Conservation (phyloP, 2,888 invertebrate species). For the Nemoura dubitans region DNA sequence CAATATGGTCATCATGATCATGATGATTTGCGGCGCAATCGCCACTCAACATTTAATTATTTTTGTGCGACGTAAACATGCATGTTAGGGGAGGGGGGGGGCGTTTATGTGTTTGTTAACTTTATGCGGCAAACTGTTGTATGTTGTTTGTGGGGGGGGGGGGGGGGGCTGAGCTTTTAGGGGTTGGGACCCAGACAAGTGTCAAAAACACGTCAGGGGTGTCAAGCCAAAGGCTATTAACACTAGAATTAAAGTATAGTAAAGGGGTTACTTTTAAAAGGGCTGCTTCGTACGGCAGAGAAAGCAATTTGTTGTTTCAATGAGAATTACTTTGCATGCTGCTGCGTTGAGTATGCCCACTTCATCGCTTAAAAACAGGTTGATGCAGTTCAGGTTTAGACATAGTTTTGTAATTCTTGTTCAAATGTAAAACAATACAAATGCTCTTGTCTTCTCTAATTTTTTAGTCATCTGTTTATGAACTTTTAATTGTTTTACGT, state of each 20-base stretch:
- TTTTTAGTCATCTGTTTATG: too few relatives aligned
- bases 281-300: background rate
- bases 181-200: background rate
- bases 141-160: too few relatives aligned
- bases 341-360: too few relatives aligned
- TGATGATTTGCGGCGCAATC: background rate
- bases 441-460: too few relatives aligned
- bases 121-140: background rate
- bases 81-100: too few relatives aligned
- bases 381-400: too few relatives aligned
- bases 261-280: background rate
- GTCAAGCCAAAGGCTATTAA: background rate
- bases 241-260: background rate
- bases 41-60: background rate
- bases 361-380: too few relatives aligned
- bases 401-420: too few relatives aligned
- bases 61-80: background rate
- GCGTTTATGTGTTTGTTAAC: background rate
- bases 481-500: too few relatives aligned
- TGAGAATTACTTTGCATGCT: background rate
- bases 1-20: background rate
- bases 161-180: too few relatives aligned
- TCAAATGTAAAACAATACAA: too few relatives aligned
- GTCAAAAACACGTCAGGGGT: background rate
- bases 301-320: background rate